These are phyloP conservation scores for Sparus aurata DNA, from an alignment of 2,797 vertebrate species.

Conservation along the genomic window DNA sequence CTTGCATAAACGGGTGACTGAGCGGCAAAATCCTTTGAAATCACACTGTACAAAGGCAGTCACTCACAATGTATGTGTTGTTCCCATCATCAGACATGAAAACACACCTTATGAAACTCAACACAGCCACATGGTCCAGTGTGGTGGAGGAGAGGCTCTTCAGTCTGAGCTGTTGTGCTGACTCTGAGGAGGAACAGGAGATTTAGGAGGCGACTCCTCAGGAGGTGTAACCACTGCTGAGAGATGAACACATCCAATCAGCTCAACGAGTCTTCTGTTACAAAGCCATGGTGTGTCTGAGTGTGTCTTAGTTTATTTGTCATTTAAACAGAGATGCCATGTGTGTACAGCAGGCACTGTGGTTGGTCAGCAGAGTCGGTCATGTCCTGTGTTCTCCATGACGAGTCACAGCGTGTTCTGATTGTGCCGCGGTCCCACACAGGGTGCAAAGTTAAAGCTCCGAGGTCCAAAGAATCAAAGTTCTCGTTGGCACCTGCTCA, in stretches of 20 bases:
- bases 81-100: background rate
- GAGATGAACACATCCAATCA: no score
- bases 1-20: background rate
- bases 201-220: no score
- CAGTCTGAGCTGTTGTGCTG: no score
- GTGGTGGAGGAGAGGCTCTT: no score
- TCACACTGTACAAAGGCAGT: background rate
- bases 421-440: background rate
- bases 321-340: background rate
- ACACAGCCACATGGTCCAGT: no score
- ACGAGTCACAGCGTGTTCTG: background rate
- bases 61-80: background rate
- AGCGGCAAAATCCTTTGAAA: background rate
- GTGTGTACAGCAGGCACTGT: background rate
- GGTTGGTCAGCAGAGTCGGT: background rate
- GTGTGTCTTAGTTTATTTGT: no score
- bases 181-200: no score
- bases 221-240: no score
- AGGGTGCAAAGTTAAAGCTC: background rate
- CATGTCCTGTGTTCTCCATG: background rate
- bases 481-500: background rate
- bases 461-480: background rate
- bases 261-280: no score
- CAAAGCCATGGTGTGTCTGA: no score
- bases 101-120: no score